These are phyloP conservation scores for Nasonia vitripennis DNA, from an alignment of 1,140 invertebrate species.

Conservation along the genomic window DNA sequence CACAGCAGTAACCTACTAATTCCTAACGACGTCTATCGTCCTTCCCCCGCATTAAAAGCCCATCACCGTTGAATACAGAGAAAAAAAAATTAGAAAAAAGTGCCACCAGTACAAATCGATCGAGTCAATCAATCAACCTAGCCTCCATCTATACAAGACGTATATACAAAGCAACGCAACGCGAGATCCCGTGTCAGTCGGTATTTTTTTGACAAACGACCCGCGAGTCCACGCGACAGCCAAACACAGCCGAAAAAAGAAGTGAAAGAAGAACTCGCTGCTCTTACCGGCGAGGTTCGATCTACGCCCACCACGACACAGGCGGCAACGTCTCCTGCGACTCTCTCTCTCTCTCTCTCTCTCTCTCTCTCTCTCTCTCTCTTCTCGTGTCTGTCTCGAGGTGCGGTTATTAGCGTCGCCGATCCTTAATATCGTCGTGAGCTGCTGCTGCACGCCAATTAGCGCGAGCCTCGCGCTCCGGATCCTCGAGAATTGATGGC, in stretches of 20 bases:
- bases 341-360: too few species aligned
- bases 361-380: too few species aligned
- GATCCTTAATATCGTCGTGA: constrained; percentile 31
- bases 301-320: neutral
- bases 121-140: neutral
- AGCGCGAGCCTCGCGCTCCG: constrained; percentile 1
- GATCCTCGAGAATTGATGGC: constrained; percentile 39
- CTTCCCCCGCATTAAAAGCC: neutral
- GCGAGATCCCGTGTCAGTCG: neutral
- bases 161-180: too few species aligned
- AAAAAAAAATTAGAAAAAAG: neutral
- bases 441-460: constrained; percentile 25
- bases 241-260: neutral
- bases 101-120: neutral
- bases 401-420: constrained; percentile 21
- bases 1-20: neutral
- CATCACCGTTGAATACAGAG: neutral
- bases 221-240: neutral
- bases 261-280: neutral
- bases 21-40: neutral
- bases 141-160: neutral
- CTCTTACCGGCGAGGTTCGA: neutral
- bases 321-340: neutral
- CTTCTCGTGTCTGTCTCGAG: neutral
- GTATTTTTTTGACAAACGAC: neutral